Base-by-base conservation (phyloP, 2,113 vertebrate genomes). In the Paradoxurus hermaphroditus region DNA sequence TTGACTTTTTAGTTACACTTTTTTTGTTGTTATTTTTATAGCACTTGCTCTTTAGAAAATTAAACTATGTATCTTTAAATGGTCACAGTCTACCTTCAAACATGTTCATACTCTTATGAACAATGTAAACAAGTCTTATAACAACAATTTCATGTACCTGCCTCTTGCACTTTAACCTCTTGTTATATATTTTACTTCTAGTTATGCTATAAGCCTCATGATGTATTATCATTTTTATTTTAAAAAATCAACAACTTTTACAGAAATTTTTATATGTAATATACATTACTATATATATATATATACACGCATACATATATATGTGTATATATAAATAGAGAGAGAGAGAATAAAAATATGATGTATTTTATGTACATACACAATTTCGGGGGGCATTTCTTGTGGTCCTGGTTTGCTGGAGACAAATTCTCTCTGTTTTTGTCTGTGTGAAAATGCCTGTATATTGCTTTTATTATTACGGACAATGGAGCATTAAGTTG, bases 151-250 rank as follows among this genome's bases (percentile, higher is more conserved):
- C 10, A 73, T 44, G 81, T 62, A 65, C 56, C 72, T 94, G 23
- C 13, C 77, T 91, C 59, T 87, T 93, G n/a, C 9, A 49, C 5
- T 84, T 68, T 31, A 19, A 56, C 19, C 39, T 90, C 31, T 34
- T 70, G 65, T 85, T 41, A 78, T 41, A 73, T 62, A 68, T 91
- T 96, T 96, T 92, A 19, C 18, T 95, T 95, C 44, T 95, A 34
- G 65, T 85, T 88, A 75, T 88, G n/a, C 27, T 88, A 34, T 63
- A 73, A 81, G 25, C 25, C 16, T 23, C 51, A 83, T n/a, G 63
- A 44, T 72, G 36, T 36, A n/a, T 70, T 70, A 87, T 73, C 49
- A 67, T 44, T 91, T 3, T 29, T 82, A 31, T n/a, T 91, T 95
- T 94, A 29, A 46, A 56, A 88, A 88, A 34, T 67, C 31, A 85